These are phyloP conservation scores for Agrypnia vestita DNA, from an alignment of 1,140 invertebrate species.

Conservation along the genomic window DNA sequence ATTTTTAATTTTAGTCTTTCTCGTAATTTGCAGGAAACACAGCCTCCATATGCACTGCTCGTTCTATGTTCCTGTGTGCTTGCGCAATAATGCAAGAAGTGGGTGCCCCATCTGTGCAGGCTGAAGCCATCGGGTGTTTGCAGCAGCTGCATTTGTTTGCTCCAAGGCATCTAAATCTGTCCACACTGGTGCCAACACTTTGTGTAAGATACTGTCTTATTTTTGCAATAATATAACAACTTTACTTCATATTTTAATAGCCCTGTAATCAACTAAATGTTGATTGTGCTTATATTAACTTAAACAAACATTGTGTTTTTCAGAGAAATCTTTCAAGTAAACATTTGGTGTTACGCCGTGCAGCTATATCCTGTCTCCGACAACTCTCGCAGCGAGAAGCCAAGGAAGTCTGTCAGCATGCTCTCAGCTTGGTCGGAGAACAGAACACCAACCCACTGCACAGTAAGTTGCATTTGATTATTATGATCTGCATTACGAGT, in stretches of 20 bases:
- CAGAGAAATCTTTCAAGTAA: conserved; percentile 89
- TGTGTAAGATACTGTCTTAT: conserved; percentile 80
- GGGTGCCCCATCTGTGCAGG: conserved; percentile 91
- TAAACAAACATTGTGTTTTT: conserved; percentile 59
- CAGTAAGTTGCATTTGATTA: conserved; percentile 40
- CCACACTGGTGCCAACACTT: conserved; percentile 92
- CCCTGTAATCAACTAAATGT: background rate
- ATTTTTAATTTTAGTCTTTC: too few species aligned
- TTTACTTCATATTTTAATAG: background rate
- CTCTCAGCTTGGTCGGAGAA: conserved; percentile 70
- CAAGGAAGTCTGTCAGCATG: conserved; percentile 94
- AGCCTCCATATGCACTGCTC: conserved; percentile 79
- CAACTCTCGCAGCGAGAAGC: conserved; percentile 97
- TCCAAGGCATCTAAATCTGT: conserved; percentile 93
- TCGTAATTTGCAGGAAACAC: conserved; percentile 74
- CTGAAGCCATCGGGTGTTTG: conserved; percentile 95
- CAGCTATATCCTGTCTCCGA: conserved; percentile 94
- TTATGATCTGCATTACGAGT: background rate
- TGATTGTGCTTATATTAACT: background rate
- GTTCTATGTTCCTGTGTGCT: conserved; percentile 87
- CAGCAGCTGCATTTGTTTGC: conserved; percentile 99
- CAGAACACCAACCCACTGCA: conserved; percentile 44
- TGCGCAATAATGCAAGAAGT: conserved; percentile 96
- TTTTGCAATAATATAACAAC: background rate
- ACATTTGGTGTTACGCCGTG: conserved; percentile 92